A percentile compares a stretch with the other conserved stretches of the same genome.
These are phyloP conservation scores for Gonatopus flavifemur DNA, from an alignment of 1,140 invertebrate genomes.

Conservation along the genomic window DNA sequence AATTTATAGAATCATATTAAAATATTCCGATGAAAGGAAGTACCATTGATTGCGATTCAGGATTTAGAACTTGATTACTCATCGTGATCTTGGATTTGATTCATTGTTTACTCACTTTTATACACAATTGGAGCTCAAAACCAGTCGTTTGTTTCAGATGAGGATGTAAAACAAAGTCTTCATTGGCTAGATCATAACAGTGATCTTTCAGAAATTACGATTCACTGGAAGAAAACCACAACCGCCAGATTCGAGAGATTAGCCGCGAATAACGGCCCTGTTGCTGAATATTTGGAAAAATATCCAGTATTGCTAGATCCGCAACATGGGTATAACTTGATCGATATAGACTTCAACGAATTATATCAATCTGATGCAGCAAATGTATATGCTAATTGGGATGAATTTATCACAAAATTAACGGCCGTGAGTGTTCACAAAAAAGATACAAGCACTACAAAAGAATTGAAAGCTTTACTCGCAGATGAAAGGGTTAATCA, in stretches of 20 bases:
- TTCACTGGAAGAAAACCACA: constrained; percentile 9
- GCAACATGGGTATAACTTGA: constrained; percentile 16
- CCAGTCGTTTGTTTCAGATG: neutral
- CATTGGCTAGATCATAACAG: constrained; percentile 6
- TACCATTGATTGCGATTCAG: too few species aligned
- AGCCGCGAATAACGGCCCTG: neutral
- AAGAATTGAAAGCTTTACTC: neutral
- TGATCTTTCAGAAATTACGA: constrained; percentile 1
- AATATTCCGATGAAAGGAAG: too few species aligned
- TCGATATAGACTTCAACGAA: constrained; percentile 24
- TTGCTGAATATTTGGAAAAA: constrained; percentile 14
- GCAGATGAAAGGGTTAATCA: neutral
- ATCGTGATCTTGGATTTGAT: too few species aligned
- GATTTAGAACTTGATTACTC: too few species aligned
- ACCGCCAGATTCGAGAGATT: neutral
- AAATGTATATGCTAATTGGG: constrained; percentile 6
- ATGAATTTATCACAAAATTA: constrained; percentile 1
- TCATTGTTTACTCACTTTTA: too few species aligned
- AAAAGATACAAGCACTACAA: neutral
- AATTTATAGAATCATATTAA: too few species aligned
- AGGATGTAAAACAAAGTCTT: constrained; percentile 6
- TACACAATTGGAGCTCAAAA: too few species aligned
- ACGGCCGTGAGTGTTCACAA: neutral
- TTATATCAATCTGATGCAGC: constrained; percentile 3
- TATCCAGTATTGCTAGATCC: constrained; percentile 16